Conservation (phyloP, 2,113 vertebrate species). For the Riparia riparia region DNA sequence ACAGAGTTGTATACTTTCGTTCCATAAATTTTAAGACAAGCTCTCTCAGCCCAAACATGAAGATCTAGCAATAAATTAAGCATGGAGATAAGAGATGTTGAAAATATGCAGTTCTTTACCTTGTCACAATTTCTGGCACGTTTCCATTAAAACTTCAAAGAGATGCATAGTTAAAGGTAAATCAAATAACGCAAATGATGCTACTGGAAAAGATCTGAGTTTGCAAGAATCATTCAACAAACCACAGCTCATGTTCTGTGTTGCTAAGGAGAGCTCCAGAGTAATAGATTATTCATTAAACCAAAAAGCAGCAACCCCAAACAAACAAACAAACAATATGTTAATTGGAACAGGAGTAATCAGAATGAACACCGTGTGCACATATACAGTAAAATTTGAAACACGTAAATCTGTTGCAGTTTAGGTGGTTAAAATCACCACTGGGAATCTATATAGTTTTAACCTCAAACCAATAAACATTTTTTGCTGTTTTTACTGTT, state of each 20-base stretch:
- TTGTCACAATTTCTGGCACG: neutral
- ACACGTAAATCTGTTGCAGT: neutral
- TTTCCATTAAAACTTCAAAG: constrained; percentile 7
- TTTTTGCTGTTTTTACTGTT: too few species aligned
- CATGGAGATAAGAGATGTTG: neutral
- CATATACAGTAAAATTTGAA: neutral
- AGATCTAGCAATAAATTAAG: neutral
- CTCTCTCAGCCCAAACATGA: neutral
- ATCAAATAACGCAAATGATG: neutral
- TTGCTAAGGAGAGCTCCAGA: neutral
- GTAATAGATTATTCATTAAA: constrained; percentile 4
- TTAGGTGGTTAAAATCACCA: neutral
- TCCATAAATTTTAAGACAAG: neutral
- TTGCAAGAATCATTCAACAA: neutral
- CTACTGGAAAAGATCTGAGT: neutral
- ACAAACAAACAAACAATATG: neutral
- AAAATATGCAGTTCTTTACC: neutral
- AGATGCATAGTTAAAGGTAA: neutral
- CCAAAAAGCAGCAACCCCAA: neutral
- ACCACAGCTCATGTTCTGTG: neutral
- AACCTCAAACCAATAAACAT: neutral
- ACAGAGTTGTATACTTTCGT: neutral
- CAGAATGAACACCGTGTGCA: neutral
- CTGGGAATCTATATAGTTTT: neutral
- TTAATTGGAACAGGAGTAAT: neutral